Evolutionary conservation across 2,113 vertebrate species (phyloP).

Genomic region (Salvator merianae): DNA sequence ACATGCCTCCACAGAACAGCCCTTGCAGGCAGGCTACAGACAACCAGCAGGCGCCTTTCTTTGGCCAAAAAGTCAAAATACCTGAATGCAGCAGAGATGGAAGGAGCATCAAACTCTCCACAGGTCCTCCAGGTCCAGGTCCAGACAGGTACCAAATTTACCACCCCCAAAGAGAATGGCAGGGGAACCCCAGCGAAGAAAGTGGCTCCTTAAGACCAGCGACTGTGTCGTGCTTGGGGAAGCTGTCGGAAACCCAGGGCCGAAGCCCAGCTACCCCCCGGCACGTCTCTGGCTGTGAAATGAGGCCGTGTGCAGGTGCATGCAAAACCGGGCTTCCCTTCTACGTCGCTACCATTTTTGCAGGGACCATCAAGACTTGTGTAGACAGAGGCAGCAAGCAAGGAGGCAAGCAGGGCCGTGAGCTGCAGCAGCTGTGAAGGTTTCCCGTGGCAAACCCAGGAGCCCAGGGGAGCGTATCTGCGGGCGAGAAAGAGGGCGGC

Average conservation of each 20-base stretch:
- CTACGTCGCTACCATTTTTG: not conserved
- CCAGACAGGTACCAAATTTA: not conserved
- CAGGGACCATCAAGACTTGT: constrained; percentile 70
- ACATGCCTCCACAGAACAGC: not conserved
- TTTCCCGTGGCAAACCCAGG: not conserved
- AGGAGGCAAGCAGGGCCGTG: not conserved
- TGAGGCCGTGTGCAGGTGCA: not conserved
- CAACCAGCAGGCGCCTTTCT: not conserved
- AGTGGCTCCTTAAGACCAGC: not conserved
- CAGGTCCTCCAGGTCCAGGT: not conserved
- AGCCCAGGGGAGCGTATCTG: too few relatives aligned
- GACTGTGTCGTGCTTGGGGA: too few relatives aligned
- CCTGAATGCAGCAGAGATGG: not conserved
- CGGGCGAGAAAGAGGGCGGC: not conserved
- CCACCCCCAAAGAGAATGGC: not conserved
- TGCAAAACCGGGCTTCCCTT: not conserved
- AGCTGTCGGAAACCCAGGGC: not conserved
- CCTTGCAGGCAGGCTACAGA: too few relatives aligned
- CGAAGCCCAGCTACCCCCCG: not conserved
- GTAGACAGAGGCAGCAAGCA: constrained; percentile 8
- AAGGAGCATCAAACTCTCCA: not conserved
- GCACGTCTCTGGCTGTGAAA: not conserved
- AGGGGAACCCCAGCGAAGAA: not conserved
- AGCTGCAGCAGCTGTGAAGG: not conserved
- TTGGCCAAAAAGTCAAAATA: not conserved